These are phyloP conservation scores for Lepidocolaptes lacrymiger DNA, from an alignment of 2,797 vertebrate species.

Conservation along the genomic window DNA sequence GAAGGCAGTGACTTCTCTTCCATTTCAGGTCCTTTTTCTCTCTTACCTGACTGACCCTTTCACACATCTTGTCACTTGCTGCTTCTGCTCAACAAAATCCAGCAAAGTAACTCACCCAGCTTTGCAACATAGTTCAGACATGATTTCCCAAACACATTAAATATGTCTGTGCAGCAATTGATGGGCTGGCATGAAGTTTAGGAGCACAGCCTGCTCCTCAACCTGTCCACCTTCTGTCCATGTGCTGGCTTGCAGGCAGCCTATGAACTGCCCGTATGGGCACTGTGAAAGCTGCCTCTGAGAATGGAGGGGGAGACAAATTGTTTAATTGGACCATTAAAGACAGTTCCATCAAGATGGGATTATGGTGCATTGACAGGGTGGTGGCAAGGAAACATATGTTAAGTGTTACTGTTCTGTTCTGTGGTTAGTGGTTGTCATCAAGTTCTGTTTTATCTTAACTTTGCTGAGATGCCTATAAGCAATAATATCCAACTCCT, in stretches of 20 bases:
- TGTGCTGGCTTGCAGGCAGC: neutral
- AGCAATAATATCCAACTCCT: constrained; percentile 19
- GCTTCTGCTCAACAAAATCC: neutral
- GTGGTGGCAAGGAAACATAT: constrained; percentile 25
- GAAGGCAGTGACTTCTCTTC: neutral
- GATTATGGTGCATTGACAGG: neutral
- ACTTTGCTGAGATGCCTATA: constrained; percentile 4
- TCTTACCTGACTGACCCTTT: neutral
- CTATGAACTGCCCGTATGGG: neutral
- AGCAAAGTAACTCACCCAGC: neutral
- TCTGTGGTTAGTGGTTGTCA: constrained; percentile 10
- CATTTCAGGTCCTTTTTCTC: neutral
- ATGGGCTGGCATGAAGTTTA: neutral
- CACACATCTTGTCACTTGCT: neutral
- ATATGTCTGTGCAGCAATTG: neutral
- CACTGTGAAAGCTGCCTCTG: neutral
- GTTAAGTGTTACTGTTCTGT: constrained; percentile 30
- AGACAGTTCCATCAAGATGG: neutral
- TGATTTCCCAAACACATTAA: neutral
- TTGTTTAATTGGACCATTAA: neutral
- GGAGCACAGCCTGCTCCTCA: neutral
- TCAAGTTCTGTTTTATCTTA: constrained; percentile 21
- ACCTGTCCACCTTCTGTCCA: neutral
- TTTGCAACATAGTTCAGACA: neutral
- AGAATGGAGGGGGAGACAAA: neutral